Evolutionary conservation across 30 jellyfish, hydroid and myxozoan genomes (phyloP), one percentile per base, ranked within the genome.

Genomic region (Cassiopea andromeda): DNA sequence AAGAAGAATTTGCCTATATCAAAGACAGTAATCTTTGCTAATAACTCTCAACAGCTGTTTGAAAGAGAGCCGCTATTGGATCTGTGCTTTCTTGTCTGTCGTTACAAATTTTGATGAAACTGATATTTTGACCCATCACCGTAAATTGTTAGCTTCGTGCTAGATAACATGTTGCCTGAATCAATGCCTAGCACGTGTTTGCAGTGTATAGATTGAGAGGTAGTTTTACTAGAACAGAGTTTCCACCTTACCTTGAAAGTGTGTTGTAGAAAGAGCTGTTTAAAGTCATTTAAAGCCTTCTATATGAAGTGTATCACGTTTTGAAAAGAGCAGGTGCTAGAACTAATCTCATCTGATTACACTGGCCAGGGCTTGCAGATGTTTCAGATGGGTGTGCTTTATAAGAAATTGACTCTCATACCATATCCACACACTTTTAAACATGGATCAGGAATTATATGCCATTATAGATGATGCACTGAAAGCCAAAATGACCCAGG

Each of bases 361-460:
- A 64, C 0, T 17, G 15, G 73, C 73, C 15, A 9, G 43, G 2
- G 73, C 73, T 4, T 6, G 73, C 73, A 64, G 73, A 0, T 64
- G 73, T 64, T 64, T 64, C 43, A 17, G 43, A 64, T 64, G 73
- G 73, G 43, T 64, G 15, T 64, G 19, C 2, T 64, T 2, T 5
- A 9, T 9, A 17, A 27, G 19, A 64, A 64, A 2, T 12, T 6
- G 38, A 54, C 79, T 16, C n/a, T 8, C 2, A 43, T 12, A 18
- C 17, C 27, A 2, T 18, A 70, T n/a, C 10, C 15, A 16, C 38
- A 54, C 49, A 19, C 27, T 27, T 0, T 5, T 2, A 70, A 54
- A 14, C 54, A 85, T 85, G 93, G 93, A 85, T 17, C 44, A 66
- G 45, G 82, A 85, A 45, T 2, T 85, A 16, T 44, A 46, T 2